Conservation (phyloP, 92 coral and sea anemone genomes). For the Parazoanthus atlanticus region DNA sequence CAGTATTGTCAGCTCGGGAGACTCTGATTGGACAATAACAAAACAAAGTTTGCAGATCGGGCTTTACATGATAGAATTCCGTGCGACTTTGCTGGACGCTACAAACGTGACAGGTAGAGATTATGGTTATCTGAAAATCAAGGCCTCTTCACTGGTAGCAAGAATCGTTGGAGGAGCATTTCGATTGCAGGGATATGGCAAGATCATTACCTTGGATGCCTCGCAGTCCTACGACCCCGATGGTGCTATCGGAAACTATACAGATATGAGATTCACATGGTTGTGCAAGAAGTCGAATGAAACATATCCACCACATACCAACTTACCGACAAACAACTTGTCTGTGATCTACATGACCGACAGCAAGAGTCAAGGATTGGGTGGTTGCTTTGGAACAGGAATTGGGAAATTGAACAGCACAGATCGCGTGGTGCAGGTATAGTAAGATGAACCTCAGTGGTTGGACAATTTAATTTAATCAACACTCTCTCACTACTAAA, state of each 20-base stretch:
- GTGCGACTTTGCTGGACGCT: conserved; percentile 33
- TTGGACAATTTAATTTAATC: not conserved
- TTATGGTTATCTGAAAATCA: conserved; percentile 47
- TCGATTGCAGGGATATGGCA: conserved; percentile 57
- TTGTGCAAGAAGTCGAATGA: conserved; percentile 68
- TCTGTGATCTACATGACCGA: not conserved
- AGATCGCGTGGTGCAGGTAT: conserved; percentile 13
- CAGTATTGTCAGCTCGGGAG: conserved; percentile 9
- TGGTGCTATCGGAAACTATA: conserved; percentile 45
- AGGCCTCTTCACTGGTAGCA: conserved; percentile 53
- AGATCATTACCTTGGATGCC: conserved; percentile 54
- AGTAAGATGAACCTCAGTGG: not conserved
- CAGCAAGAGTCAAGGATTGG: not conserved
- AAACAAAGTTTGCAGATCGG: conserved; percentile 54
- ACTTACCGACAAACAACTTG: not conserved
- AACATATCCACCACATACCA: conserved; percentile 38
- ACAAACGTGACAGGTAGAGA: conserved; percentile 17
- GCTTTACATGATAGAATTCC: conserved; percentile 58
- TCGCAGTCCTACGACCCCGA: conserved; percentile 72
- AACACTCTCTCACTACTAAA: not conserved
- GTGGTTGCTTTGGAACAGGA: conserved; percentile 39
- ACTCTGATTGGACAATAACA: conserved; percentile 60
- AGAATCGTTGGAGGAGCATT: conserved; percentile 65
- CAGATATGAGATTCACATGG: conserved; percentile 76
- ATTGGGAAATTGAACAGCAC: conserved; percentile 23